phyloP scores from a whole-genome alignment of 1,140 invertebrate genomes.

The Oppia nitens region DNA sequence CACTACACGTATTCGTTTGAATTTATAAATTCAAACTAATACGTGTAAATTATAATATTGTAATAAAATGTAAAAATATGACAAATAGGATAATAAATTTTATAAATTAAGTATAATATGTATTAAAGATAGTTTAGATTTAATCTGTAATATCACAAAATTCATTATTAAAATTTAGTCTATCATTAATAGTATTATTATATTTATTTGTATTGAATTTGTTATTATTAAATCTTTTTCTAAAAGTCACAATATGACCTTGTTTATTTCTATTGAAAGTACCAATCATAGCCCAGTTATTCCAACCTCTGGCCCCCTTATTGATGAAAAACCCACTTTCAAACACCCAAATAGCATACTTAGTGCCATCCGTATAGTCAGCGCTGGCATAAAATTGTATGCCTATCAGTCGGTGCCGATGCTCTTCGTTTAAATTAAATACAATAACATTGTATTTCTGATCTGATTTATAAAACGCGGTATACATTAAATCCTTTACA shows the following conservation, averaged over 20 bases:
- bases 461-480: conserved; percentile 6
- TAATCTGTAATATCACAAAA: background rate
- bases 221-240: background rate
- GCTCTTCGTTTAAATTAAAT: conserved; percentile 11
- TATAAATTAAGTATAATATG: too few species aligned
- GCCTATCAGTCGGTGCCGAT: conserved; percentile 2
- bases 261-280: conserved; percentile 7
- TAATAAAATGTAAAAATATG: too few species aligned
- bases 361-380: background rate
- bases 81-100: too few species aligned
- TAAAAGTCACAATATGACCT: conserved; percentile 2
- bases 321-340: conserved; percentile 16
- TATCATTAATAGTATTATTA: background rate
- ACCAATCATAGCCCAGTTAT: conserved; percentile 14
- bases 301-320: conserved; percentile 10
- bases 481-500: conserved; percentile 9
- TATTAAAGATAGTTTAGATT: too few species aligned
- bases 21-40: too few species aligned
- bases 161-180: background rate
- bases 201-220: background rate
- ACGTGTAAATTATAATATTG: too few species aligned
- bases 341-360: conserved; percentile 14
- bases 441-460: conserved; percentile 11
- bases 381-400: conserved; percentile 8
- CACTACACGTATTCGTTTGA: too few species aligned